phyloP scores from a whole-genome alignment of 2,113 vertebrate genomes.

The Trachemys scripta region DNA sequence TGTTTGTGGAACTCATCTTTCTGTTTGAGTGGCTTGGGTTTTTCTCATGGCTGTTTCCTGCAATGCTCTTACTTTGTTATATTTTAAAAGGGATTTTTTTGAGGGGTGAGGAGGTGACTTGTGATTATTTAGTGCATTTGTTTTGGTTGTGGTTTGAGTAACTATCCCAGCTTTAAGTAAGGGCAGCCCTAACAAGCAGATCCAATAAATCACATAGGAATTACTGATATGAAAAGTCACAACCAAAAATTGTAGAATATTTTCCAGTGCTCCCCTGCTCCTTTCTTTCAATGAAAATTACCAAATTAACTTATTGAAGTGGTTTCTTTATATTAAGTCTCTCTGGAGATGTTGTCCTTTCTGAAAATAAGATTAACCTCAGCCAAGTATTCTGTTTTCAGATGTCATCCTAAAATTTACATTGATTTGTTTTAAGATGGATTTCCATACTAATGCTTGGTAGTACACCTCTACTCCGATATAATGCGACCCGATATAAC shows the following conservation, averaged over 20 bases:
- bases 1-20: background rate
- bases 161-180: background rate
- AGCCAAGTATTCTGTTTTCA: conserved; percentile 12
- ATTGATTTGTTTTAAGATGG: background rate
- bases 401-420: background rate
- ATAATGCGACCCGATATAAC: too few relatives aligned
- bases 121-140: background rate
- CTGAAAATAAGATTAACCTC: background rate
- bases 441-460: background rate
- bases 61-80: background rate
- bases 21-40: background rate
- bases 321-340: background rate
- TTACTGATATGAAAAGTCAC: background rate
- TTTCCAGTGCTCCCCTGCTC: background rate
- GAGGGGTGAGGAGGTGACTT: background rate
- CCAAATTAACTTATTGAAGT: background rate
- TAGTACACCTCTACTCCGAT: background rate
- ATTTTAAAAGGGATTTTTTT: background rate
- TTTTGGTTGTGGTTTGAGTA: conserved; percentile 1
- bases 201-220: conserved; percentile 26
- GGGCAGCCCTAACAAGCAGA: conserved; percentile 3
- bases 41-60: background rate
- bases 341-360: background rate
- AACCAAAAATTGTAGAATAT: background rate
- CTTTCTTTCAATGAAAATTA: conserved; percentile 6